These are phyloP conservation scores for Carcina quercana DNA, from an alignment of 2,888 invertebrate genomes.

Conservation along the genomic window DNA sequence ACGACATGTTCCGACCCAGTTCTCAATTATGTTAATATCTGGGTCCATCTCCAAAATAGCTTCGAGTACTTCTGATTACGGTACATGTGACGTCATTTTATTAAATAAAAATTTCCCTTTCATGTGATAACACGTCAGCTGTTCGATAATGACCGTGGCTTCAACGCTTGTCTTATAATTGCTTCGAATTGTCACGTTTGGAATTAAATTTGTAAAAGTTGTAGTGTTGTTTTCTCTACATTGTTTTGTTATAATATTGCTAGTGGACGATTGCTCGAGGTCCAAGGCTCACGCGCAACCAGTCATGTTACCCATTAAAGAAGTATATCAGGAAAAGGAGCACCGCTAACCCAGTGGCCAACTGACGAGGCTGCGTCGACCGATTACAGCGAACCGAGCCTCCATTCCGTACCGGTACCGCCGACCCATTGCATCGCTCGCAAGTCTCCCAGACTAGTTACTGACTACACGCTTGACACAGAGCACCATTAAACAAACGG, in stretches of 20 bases:
- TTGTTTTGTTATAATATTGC: too few species aligned
- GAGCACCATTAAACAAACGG: constrained; percentile 22
- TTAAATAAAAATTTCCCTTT: neutral
- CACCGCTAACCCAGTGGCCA: constrained; percentile 72
- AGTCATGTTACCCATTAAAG: constrained; percentile 48
- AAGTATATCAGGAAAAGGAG: constrained; percentile 66
- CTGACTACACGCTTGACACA: constrained; percentile 27
- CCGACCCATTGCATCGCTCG: constrained; percentile 39
- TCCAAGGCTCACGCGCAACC: constrained; percentile 4
- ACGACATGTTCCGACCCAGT: constrained; percentile 45
- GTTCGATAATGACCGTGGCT: too few species aligned
- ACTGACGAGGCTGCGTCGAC: constrained; percentile 58
- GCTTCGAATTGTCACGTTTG: too few species aligned
- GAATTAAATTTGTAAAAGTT: too few species aligned
- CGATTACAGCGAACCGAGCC: constrained; percentile 46
- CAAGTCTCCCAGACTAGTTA: constrained; percentile 27
- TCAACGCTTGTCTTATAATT: too few species aligned
- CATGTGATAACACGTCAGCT: too few species aligned
- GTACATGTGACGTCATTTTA: neutral
- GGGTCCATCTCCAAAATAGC: constrained; percentile 12
- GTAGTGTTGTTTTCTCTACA: too few species aligned
- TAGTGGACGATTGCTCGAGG: neutral
- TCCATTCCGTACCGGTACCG: constrained; percentile 62
- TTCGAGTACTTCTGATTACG: too few species aligned
- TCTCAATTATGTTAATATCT: constrained; percentile 32